These are phyloP conservation scores for Montipora foliosa DNA, from an alignment of 64 coral and sea anemone genomes.

Conservation along the genomic window DNA sequence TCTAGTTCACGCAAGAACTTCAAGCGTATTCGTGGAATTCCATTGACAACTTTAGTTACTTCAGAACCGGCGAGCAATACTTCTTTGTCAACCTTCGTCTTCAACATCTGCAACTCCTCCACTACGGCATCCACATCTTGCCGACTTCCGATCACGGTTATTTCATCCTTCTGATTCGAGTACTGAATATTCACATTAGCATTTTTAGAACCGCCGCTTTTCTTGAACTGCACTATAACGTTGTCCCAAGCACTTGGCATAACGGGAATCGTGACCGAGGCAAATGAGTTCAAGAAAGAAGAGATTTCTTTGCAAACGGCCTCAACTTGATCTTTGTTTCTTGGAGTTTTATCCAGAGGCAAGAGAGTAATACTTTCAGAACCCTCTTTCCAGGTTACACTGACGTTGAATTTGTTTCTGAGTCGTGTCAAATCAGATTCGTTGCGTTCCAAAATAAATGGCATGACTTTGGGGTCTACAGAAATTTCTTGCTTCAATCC, in stretches of 20 bases:
- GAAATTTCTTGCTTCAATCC: background rate
- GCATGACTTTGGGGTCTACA: background rate
- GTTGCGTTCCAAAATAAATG: background rate
- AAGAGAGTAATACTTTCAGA: background rate
- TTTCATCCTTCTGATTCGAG: background rate
- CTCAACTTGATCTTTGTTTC: background rate
- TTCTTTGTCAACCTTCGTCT: background rate
- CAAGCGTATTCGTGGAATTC: background rate
- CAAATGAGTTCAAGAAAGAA: background rate
- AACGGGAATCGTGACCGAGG: background rate
- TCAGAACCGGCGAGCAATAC: background rate
- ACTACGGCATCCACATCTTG: background rate
- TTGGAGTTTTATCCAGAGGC: background rate
- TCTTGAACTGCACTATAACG: background rate
- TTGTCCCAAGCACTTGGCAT: background rate
- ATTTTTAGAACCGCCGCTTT: background rate
- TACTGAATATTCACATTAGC: background rate
- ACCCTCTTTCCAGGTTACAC: background rate
- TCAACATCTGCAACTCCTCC: background rate
- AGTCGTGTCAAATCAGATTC: background rate
- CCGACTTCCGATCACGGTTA: background rate
- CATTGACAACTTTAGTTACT: background rate
- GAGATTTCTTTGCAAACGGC: background rate
- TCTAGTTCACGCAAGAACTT: constrained; percentile 5
- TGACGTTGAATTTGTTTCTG: background rate